Percentiles rank a stretch among this genome's conserved stretches.
phyloP scores from a whole-genome alignment of 2,113 vertebrate species.

The Zapornia atra region DNA sequence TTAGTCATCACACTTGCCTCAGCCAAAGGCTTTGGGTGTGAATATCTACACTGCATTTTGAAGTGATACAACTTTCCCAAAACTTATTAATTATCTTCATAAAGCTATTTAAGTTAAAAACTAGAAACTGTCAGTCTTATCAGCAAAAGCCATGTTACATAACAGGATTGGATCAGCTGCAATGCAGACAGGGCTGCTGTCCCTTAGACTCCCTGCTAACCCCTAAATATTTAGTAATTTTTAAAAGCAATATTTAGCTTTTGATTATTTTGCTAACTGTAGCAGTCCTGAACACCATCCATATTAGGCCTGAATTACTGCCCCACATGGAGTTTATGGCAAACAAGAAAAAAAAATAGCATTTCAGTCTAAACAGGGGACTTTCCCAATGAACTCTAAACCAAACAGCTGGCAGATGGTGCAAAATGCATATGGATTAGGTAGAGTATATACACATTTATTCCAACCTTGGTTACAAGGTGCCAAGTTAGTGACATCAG shows the following conservation, averaged over 20 bases:
- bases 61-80: background rate
- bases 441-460: background rate
- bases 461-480: background rate
- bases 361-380: background rate
- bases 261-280: background rate
- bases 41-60: background rate
- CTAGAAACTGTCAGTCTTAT: background rate
- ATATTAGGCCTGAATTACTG: slow-evolving; percentile 51
- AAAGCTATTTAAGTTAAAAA: slow-evolving; percentile 31
- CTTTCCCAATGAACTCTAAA: background rate
- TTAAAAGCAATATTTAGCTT: background rate
- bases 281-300: slow-evolving; percentile 10
- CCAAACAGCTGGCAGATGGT: background rate
- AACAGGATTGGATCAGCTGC: background rate
- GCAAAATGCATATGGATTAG: background rate
- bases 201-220: background rate
- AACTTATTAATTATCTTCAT: background rate
- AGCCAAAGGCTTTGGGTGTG: background rate
- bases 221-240: background rate
- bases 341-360: background rate
- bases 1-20: background rate
- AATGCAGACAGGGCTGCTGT: background rate
- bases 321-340: slow-evolving; percentile 23
- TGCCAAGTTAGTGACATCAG: background rate
- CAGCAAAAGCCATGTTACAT: slow-evolving; percentile 17